Base-by-base conservation (phyloP, 2,113 vertebrate genomes). In the Rhineura floridana region DNA sequence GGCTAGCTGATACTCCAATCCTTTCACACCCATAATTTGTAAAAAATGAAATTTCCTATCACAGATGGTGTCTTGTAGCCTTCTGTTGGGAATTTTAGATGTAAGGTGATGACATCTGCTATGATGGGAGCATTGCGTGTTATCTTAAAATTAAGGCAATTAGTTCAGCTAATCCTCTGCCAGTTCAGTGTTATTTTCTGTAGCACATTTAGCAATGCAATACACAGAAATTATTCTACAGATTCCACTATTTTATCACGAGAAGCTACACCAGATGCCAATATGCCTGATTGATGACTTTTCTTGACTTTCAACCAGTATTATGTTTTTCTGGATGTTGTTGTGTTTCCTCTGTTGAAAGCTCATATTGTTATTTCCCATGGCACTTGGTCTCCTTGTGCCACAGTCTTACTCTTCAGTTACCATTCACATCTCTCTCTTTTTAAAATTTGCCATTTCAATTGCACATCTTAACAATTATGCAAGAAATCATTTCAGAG, bases 121-220 rank as follows among this genome's bases (percentile, higher is more conserved):
- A 81, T 72, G 78, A 81, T 87, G 78, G 50, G 78, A 76, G 80
- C 23, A 8, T 88, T 83, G 70, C 7, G n/a, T 62, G 30, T 6
- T 28, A 83, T 88, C 87, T 87, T 88, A 63, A n/a, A n/a, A 88
- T 65, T 30, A 90, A 90, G 48, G 55, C 88, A 93, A 90, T 73
- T 52, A 72, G 55, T 89, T 83, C 7, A 89, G 82, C 36, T 70
- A 87, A 39, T 21, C 2, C 0, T n/a, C 59, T 88, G n/a, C 6
- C 36, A 87, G 67, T 89, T 93, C 87, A 33, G 89, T 70, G 83
- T 83, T 90, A 92, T 93, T 90, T 87, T 80, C 55, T 44, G n/a
- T 70, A 88, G 86, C n/a, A 44, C 59, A 82, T 75, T 62, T 82
- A 88, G 15, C 2, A 80, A 23, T 82, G 88, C 67, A 28, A 86